Conservation (phyloP, 2,888 invertebrate genomes). For the Campopleginae sp. region DNA sequence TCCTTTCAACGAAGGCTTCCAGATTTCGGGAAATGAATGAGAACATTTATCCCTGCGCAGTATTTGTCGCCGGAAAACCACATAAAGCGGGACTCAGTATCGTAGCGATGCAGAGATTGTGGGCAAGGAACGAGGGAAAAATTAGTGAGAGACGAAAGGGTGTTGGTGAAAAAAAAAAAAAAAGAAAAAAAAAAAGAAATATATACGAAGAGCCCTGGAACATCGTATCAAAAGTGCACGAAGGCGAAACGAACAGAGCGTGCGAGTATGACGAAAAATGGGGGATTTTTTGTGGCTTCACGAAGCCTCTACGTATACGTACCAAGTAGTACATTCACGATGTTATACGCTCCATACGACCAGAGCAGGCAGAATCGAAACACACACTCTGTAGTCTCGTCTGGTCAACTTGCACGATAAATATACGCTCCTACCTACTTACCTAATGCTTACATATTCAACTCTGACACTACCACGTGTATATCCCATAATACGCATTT, state of each 20-base stretch:
- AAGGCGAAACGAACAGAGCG: conserved; percentile 68
- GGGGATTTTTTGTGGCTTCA: conserved; percentile 80
- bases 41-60: conserved; percentile 13
- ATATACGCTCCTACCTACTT: conserved; percentile 63
- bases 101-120: conserved; percentile 41
- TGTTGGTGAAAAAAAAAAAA: conserved; percentile 24
- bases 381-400: conserved; percentile 57
- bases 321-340: conserved; percentile 40
- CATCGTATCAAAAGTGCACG: conserved; percentile 43
- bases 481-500: conserved; percentile 42
- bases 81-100: conserved; percentile 5
- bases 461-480: conserved; percentile 14
- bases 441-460: conserved; percentile 75
- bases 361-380: conserved; percentile 41
- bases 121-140: conserved; percentile 35
- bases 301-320: conserved; percentile 77
- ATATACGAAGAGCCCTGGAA: conserved; percentile 22
- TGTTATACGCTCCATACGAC: conserved; percentile 45
- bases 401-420: conserved; percentile 51
- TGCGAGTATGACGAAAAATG: conserved; percentile 71
- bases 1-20: conserved; percentile 17
- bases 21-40: conserved; percentile 6
- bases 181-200: conserved; percentile 25
- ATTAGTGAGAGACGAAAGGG: conserved; percentile 18
- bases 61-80: conserved; percentile 21